These are phyloP conservation scores for Brotula barbata DNA, from an alignment of 2,797 vertebrate species.

Conservation along the genomic window DNA sequence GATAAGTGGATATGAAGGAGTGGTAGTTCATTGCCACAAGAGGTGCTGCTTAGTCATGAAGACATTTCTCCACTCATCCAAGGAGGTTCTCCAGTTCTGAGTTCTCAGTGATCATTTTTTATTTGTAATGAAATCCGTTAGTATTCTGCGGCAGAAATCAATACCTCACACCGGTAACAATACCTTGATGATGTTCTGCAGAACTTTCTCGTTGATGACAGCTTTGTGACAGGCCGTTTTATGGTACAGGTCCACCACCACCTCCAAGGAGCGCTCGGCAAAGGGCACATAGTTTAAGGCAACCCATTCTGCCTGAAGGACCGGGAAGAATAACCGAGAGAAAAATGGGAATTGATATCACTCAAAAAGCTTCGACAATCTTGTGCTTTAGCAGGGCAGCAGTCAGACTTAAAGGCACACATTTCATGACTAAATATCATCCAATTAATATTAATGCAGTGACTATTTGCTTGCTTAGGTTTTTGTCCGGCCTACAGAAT, in stretches of 20 bases:
- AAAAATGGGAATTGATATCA: neutral
- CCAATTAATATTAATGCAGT: constrained; percentile 1
- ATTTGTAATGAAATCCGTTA: no score
- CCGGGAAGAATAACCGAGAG: constrained; percentile 16
- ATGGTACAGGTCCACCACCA: constrained; percentile 96
- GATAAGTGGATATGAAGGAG: no score
- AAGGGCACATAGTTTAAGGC: constrained; percentile 99
- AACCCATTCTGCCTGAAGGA: constrained; percentile 94
- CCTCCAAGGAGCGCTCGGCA: constrained; percentile 95
- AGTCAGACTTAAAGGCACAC: constrained; percentile 66
- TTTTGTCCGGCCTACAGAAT: constrained; percentile 17
- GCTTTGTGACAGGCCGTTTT: constrained; percentile 99
- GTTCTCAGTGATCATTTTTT: no score
- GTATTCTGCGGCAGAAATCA: neutral
- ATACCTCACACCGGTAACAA: constrained; percentile 4
- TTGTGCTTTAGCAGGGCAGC: constrained; percentile 19
- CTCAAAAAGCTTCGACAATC: neutral
- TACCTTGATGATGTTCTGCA: constrained; percentile 97
- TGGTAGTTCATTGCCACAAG: no score
- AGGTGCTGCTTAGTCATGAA: no score
- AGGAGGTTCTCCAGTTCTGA: no score
- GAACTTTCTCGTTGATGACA: constrained; percentile 94
- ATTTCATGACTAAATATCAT: constrained; percentile 36
- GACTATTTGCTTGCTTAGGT: constrained; percentile 19
- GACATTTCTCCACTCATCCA: no score